A percentile compares a stretch with the other conserved stretches of the same genome.
phyloP scores from a whole-genome alignment of 92 coral and sea anemone species.

The Isaurus tuberculatus region DNA sequence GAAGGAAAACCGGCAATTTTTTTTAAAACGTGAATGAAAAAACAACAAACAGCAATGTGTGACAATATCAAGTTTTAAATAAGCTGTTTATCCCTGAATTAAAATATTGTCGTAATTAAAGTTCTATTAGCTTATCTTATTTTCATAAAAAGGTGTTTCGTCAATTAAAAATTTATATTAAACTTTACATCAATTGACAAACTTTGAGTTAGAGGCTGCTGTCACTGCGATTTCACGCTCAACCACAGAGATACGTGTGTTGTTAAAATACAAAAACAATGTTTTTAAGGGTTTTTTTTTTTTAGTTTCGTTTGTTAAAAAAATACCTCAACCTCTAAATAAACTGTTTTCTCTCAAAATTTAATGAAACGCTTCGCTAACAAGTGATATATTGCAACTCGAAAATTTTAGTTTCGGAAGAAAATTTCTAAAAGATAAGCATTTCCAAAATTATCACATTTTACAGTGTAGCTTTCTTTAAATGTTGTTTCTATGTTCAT shows the following conservation, averaged over 20 bases:
- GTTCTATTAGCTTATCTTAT: neutral
- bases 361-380: neutral
- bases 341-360: neutral
- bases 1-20: too few species aligned
- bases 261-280: neutral
- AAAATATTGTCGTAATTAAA: neutral
- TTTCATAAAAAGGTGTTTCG: neutral
- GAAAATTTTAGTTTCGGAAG: neutral
- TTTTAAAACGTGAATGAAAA: too few species aligned
- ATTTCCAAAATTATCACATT: neutral
- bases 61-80: too few species aligned
- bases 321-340: neutral
- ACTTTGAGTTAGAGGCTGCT: neutral
- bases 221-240: neutral
- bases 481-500: slow-evolving; percentile 7
- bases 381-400: neutral
- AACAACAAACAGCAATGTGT: too few species aligned
- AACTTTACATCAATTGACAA: neutral
- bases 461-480: neutral
- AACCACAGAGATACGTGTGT: neutral
- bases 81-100: too few species aligned
- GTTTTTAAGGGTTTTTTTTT: neutral
- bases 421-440: neutral
- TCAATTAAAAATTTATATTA: neutral
- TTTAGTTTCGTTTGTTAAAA: neutral